Evolutionary conservation across 1,140 invertebrate genomes (phyloP), one percentile per base, ranked within the genome.

Genomic region (Elysia chlorotica): DNA sequence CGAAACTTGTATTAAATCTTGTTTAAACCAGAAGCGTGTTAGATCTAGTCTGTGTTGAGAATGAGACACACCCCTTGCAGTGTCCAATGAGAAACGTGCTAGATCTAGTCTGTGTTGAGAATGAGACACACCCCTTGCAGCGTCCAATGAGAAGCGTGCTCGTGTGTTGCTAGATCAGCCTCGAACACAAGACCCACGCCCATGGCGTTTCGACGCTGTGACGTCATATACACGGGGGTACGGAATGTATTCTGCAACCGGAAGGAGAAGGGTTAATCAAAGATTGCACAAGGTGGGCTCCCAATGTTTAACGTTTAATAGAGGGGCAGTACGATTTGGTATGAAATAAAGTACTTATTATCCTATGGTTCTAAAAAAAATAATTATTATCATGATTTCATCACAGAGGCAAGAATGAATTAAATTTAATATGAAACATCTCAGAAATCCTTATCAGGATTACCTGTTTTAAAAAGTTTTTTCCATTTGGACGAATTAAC

Each of bases 151-250:
- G 93, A 94, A 30, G 88, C 84, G 83, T 95, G 92, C 79, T 93
- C 91, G 0, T 89, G 84, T 1, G 93, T 95, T 68, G 88, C 89
- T 19, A 96, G 87, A 85, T 95, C 91, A 0, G 93, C 92, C 85
- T 95, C 93, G 83, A 95, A 95, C 10, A 95, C 92, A 6, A 95
- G 88, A 35, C 93, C 93, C 25, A 92, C 91, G 0, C 93, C 93
- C 92, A 94, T 94, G 0, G 93, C 92, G 85, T 95, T 93, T 57
- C 93, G 89, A 48, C 94, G 89, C 72, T 90, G 85, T 0, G 93
- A 93, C 0, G 94, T 95, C 0, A 91, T 93, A 80, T 96, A 96
- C 1, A 95, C 93, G 0, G 94, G 94, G 0, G 93, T 92, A 76
- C 90, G 90, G 33, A 94, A 89, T 0, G 93, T 94, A 81, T 95